These are phyloP conservation scores for Gnathonemus longibarbis DNA, from an alignment of 2,113 vertebrate genomes.

Conservation along the genomic window DNA sequence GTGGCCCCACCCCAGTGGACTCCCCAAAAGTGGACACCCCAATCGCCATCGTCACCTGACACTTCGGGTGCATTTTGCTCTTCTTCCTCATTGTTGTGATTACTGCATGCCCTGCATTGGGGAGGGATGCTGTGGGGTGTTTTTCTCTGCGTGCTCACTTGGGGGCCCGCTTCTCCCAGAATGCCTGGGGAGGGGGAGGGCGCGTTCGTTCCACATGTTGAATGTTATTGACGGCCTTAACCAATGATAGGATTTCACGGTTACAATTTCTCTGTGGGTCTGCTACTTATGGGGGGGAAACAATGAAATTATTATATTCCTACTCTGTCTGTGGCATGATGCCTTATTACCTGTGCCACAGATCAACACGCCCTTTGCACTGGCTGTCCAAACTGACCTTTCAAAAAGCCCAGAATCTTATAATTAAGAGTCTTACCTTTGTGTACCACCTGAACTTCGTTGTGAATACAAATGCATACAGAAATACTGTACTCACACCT, in stretches of 20 bases:
- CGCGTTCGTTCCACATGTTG: background rate
- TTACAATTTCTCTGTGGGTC: background rate
- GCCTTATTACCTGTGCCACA: background rate
- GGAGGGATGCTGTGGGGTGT: background rate
- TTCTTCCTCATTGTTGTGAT: background rate
- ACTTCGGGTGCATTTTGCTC: background rate
- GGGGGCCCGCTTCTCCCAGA: background rate
- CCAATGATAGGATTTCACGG: background rate
- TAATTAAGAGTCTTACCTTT: background rate
- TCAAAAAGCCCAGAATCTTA: background rate
- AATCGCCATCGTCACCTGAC: background rate
- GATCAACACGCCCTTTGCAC: background rate
- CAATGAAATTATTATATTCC: background rate
- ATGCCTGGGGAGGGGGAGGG: background rate
- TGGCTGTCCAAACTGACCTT: constrained; percentile 10
- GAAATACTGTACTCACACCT: background rate
- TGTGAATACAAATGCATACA: background rate
- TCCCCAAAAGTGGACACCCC: too few relatives aligned
- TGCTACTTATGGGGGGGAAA: background rate
- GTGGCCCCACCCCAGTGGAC: background rate
- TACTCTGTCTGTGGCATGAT: background rate
- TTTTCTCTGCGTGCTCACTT: background rate
- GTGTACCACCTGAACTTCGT: background rate
- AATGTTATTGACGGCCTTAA: background rate
- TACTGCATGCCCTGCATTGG: background rate